phyloP scores from a whole-genome alignment of 2,113 vertebrate species.

The Triplophysa dalaica region DNA sequence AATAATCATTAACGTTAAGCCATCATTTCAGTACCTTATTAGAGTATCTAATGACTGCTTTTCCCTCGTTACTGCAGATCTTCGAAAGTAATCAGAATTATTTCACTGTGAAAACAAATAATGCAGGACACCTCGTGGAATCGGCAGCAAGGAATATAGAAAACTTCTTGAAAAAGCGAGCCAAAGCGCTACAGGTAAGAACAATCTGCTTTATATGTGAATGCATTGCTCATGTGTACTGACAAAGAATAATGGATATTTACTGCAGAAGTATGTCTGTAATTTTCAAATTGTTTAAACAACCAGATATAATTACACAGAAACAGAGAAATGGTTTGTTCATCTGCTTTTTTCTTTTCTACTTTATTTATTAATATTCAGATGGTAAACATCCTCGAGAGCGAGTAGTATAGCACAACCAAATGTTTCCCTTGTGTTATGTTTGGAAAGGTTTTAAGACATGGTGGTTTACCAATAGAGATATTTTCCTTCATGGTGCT shows the following conservation, averaged over 20 bases:
- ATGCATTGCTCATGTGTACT: background rate
- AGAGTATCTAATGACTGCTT: conserved; percentile 22
- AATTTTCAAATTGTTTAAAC: background rate
- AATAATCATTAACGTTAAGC: conserved; percentile 17
- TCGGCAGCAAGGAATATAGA: conserved; percentile 92
- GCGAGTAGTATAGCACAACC: too few relatives aligned
- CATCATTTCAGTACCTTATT: background rate
- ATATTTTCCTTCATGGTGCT: too few relatives aligned
- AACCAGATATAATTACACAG: background rate
- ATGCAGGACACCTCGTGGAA: conserved; percentile 90
- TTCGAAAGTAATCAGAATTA: conserved; percentile 80
- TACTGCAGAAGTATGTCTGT: background rate
- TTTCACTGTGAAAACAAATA: conserved; percentile 89
- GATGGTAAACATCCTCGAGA: too few relatives aligned
- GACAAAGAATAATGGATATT: background rate
- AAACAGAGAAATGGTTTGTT: background rate
- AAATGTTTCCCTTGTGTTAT: too few relatives aligned
- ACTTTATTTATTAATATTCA: too few relatives aligned
- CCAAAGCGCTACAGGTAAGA: conserved; percentile 91
- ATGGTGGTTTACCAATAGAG: too few relatives aligned
- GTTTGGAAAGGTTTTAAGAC: too few relatives aligned
- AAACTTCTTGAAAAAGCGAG: conserved; percentile 90
- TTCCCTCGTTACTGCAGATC: conserved; percentile 74
- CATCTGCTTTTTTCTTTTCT: too few relatives aligned
- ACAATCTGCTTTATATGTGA: background rate